A percentile compares a stretch with the other conserved stretches of the same genome.
These are phyloP conservation scores for Phoeniculus purpureus DNA, from an alignment of 2,797 vertebrate species.

Conservation along the genomic window DNA sequence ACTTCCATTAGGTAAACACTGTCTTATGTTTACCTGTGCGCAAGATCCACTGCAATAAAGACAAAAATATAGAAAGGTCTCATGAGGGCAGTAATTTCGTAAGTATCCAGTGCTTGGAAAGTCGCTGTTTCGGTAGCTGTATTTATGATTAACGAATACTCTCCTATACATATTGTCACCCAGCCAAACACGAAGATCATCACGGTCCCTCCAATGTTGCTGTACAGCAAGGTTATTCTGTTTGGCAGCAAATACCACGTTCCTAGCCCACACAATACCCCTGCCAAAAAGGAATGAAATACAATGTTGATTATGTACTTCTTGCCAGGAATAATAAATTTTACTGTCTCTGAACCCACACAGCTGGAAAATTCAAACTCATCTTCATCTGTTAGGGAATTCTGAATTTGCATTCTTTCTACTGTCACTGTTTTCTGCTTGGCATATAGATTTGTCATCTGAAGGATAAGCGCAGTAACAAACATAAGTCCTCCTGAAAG, in stretches of 20 bases:
- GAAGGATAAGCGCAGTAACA: constrained; percentile 83
- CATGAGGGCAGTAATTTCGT: constrained; percentile 93
- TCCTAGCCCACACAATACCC: constrained; percentile 90
- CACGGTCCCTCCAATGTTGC: constrained; percentile 82
- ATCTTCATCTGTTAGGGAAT: constrained; percentile 91
- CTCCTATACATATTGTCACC: constrained; percentile 93
- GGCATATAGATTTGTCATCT: constrained; percentile 85
- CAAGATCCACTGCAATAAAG: constrained; percentile 92
- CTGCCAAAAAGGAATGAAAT: constrained; percentile 90
- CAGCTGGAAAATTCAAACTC: constrained; percentile 96
- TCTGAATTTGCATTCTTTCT: constrained; percentile 86
- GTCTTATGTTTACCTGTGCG: constrained; percentile 84
- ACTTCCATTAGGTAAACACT: not conserved
- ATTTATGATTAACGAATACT: constrained; percentile 94
- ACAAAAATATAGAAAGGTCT: constrained; percentile 93
- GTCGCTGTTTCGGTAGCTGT: constrained; percentile 94
- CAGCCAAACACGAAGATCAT: constrained; percentile 91
- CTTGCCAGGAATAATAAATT: constrained; percentile 94
- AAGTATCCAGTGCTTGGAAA: constrained; percentile 94
- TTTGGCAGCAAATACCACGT: constrained; percentile 95
- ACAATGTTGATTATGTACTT: constrained; percentile 88
- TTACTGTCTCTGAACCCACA: constrained; percentile 89
- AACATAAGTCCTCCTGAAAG: constrained; percentile 93
- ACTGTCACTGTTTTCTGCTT: constrained; percentile 83
- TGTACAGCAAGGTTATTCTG: constrained; percentile 86